phyloP scores from a whole-genome alignment of 2,797 vertebrate species.

The Melanogrammus aeglefinus region DNA sequence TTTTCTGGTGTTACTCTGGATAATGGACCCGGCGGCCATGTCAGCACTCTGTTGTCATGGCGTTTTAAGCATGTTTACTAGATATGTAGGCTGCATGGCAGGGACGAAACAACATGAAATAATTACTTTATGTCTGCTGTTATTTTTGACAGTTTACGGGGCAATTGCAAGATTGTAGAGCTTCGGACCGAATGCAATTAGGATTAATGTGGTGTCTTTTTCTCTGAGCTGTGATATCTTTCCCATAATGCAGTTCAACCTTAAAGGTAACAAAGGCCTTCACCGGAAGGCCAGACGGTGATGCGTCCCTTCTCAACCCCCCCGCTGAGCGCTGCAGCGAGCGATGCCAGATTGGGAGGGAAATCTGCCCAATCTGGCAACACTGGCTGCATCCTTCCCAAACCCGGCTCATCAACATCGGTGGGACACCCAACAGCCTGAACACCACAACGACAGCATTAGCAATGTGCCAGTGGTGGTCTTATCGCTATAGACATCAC shows the following conservation, averaged over 20 bases:
- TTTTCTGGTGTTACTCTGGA: background rate
- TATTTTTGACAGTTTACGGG: constrained; percentile 11
- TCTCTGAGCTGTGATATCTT: constrained; percentile 37
- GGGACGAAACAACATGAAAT: constrained; percentile 23
- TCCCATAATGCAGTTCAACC: constrained; percentile 51
- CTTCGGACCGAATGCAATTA: constrained; percentile 27
- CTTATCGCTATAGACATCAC: constrained; percentile 51
- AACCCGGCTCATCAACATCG: constrained; percentile 47
- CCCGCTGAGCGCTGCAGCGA: too few relatives aligned
- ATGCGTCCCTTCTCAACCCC: constrained; percentile 26
- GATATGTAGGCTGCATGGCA: background rate
- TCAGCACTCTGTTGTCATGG: constrained; percentile 8
- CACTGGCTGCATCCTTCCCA: too few relatives aligned
- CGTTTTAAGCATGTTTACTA: background rate
- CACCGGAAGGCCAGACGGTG: constrained; percentile 52
- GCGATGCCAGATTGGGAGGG: too few relatives aligned
- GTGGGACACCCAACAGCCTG: constrained; percentile 63
- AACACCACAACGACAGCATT: constrained; percentile 67
- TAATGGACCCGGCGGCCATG: constrained; percentile 14
- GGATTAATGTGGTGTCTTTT: constrained; percentile 45
- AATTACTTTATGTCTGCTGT: constrained; percentile 12
- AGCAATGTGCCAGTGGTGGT: constrained; percentile 69
- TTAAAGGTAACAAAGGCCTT: constrained; percentile 56
- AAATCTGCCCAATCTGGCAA: too few relatives aligned
- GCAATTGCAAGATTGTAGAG: constrained; percentile 13